A percentile compares a stretch with the other conserved stretches of the same genome.
Conservation (phyloP, 2,888 invertebrate genomes). For the Amitus sp. region DNA sequence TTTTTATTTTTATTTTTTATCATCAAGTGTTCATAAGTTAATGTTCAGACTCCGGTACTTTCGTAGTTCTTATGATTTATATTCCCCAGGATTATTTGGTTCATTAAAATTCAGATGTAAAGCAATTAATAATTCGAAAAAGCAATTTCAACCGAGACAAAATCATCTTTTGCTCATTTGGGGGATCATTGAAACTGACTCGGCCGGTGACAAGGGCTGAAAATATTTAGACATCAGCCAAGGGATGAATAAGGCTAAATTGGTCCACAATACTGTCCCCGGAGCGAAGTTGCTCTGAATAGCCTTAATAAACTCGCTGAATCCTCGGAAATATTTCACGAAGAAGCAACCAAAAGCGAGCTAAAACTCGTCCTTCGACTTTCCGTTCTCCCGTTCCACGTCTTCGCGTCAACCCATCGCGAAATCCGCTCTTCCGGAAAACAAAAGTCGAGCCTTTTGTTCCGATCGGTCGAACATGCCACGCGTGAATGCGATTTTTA, state of each 20-base stretch:
- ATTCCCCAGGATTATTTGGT: too few relatives aligned
- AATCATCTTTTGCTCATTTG: too few relatives aligned
- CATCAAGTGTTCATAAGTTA: too few relatives aligned
- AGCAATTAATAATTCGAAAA: too few relatives aligned
- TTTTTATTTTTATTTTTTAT: too few relatives aligned
- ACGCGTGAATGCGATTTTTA: too few relatives aligned
- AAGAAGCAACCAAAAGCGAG: conserved; percentile 47
- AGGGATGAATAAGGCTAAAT: conserved; percentile 72
- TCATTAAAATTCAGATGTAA: too few relatives aligned
- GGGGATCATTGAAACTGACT: neutral
- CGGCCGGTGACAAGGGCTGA: conserved; percentile 50
- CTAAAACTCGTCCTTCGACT: conserved; percentile 47
- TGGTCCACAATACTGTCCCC: conserved; percentile 73
- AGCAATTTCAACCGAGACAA: too few relatives aligned
- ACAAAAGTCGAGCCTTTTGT: too few relatives aligned
- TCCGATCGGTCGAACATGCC: conserved; percentile 3
- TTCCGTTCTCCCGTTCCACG: conserved; percentile 17
- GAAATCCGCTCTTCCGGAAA: conserved; percentile 14
- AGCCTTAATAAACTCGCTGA: conserved; percentile 69
- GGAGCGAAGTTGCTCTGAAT: conserved; percentile 69
- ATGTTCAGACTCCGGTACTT: too few relatives aligned
- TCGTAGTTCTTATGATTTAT: too few relatives aligned
- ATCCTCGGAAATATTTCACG: conserved; percentile 64
- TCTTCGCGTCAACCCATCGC: conserved; percentile 40
- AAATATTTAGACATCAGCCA: conserved; percentile 64